Evolutionary conservation across 1,140 invertebrate species (phyloP).

Genomic region (Trinorchestia longiramus): DNA sequence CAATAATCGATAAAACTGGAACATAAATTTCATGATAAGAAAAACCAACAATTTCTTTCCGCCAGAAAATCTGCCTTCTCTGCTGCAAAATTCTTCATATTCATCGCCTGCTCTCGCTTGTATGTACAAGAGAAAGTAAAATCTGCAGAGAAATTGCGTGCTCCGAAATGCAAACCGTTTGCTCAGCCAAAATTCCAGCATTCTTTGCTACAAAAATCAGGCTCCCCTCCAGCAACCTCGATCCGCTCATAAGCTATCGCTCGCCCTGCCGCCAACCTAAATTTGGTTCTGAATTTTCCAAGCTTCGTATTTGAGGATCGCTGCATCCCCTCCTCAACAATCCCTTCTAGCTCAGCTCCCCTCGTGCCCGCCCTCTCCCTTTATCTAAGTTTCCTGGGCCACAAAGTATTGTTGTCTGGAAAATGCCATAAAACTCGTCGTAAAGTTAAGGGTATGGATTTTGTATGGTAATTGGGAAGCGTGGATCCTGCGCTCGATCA

Average conservation of each 20-base stretch:
- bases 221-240: neutral
- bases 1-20: neutral
- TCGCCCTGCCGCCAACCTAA: constrained; percentile 28
- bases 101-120: neutral
- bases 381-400: constrained; percentile 46
- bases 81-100: neutral
- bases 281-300: constrained; percentile 41
- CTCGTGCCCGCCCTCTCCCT: constrained; percentile 5
- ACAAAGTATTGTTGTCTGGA: constrained; percentile 51
- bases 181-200: constrained; percentile 19
- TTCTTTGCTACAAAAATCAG: constrained; percentile 31
- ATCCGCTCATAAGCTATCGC: constrained; percentile 44
- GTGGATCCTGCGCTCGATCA: constrained; percentile 18
- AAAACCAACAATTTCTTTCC: neutral
- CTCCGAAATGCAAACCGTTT: neutral
- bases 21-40: neutral
- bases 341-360: neutral
- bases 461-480: constrained; percentile 44
- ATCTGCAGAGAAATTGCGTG: neutral
- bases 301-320: constrained; percentile 17
- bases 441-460: constrained; percentile 55
- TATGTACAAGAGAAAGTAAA: neutral
- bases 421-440: constrained; percentile 55
- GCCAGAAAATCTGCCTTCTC: neutral
- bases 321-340: neutral